Base-by-base conservation (phyloP, 23 tunicate genomes). In the Trididemnum clinides region DNA sequence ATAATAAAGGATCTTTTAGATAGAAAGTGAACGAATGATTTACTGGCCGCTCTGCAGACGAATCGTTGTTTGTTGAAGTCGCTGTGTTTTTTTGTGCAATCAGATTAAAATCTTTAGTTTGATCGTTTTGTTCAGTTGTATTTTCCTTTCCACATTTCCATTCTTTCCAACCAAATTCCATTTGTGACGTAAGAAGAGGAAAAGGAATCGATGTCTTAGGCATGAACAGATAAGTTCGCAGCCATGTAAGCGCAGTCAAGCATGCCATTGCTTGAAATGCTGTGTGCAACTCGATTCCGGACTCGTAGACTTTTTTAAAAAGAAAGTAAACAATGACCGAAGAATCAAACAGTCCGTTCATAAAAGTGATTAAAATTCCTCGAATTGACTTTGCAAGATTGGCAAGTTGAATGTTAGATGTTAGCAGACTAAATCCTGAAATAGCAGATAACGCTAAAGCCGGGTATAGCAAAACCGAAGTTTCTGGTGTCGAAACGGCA, bases 291-390 rank as follows among this genome's bases (percentile, higher is more conserved):
- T 30, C 54, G 12, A 82, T 28, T 1, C 92, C 87, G 18, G 34
- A 33, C 6, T 88, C 87, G 64, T 73, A 75, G 21, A 72, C 19
- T 28, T 69, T 72, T 59, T 88, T 88, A 34, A 82, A n/a, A 27
- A 83, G 33, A 0, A 82, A 79, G 34, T 72, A 82, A 5, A 83
- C 83, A n/a, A 88, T 66, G 19, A 86, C 39, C 1, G 84, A 75
- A 1, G 92, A 88, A 64, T 80, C 85, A 35, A 82, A 74, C 78
- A 78, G 31, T 1, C 92, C 92, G 33, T 86, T 76, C 83, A 82
- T 58, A 44, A 88, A 57, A 3, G 92, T 83, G 12, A 88, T 82
- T 2, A 83, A 36, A 0, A 78, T 33, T 0, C 88, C 85, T 34
- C 88, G 58, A 32, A 39, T 28, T 33, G 33, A 33, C 30, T 80